phyloP scores from a whole-genome alignment of 2,888 invertebrate species.

The Chironomus tentans region DNA sequence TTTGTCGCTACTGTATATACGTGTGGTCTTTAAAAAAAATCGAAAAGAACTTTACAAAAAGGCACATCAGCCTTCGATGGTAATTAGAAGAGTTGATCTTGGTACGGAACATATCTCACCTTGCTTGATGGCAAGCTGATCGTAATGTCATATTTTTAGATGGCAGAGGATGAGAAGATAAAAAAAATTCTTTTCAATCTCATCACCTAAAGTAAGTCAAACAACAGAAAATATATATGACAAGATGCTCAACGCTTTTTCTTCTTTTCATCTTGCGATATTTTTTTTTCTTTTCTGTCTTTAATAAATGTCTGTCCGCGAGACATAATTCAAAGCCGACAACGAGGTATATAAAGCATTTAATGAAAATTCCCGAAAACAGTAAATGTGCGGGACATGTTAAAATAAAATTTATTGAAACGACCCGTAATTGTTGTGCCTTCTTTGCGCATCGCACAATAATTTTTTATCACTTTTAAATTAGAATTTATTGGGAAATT shows the following conservation, averaged over 20 bases:
- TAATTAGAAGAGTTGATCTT: no score
- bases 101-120: no score
- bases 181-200: no score
- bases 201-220: no score
- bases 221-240: not conserved
- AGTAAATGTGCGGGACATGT: not conserved
- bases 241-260: not conserved
- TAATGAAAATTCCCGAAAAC: no score
- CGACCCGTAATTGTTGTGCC: not conserved
- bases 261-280: not conserved
- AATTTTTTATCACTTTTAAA: not conserved
- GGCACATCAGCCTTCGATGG: no score
- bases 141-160: no score
- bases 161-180: no score
- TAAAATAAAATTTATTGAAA: not conserved
- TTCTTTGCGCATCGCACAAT: not conserved
- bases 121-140: no score
- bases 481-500: conserved; percentile 8
- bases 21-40: no score
- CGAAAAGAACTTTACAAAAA: no score
- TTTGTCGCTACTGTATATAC: no score
- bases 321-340: not conserved
- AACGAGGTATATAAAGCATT: not conserved
- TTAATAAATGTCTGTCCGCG: conserved; percentile 3
- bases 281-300: not conserved